Evolutionary conservation across 2,113 vertebrate genomes (phyloP), one percentile per base, ranked within the genome.

Genomic region (Pongo pygmaeus): DNA sequence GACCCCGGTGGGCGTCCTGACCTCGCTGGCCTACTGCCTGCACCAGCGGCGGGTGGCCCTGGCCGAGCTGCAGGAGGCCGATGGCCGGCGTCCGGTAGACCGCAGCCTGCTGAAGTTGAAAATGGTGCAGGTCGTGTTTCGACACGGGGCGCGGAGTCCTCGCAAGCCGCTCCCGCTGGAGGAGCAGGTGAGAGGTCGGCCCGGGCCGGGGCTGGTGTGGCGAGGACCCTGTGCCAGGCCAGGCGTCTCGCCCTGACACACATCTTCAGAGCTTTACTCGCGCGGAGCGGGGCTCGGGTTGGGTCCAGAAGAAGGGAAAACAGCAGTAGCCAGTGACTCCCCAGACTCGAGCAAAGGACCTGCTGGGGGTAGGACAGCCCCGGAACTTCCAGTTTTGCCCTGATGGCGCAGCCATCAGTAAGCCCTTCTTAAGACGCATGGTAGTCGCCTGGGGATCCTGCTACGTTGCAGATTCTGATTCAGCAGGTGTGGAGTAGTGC

Each of bases 141-240:
- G 99, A 69, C 99, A 99, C 27, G 99, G 99, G 0, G 99, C 99
- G 2, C 99, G 99, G 83, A 99, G 99, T 0, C 99, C 99, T 0
- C 99, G 99, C 14, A 99, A 99, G 96, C 98, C 98, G 0, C 99
- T 99, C 72, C 99, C 99, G 5, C 98, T 98, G 40, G 70, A 98
- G 32, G 95, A 98, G 84, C 99, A 99, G 99, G 99, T 99, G 97
- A 98, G 98, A 30, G 46, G 2, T 9, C 17, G 25, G 38, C 16
- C 32, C 1, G 8, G 46, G 11, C 57, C 2, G 8, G 46, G 48
- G 23, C 23, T 64, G 20, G 25, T n/a, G 91, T 59, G 43, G 40
- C n/a, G 6, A 70, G 75, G 69, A 35, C 61, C 1, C 22, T 17
- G 80, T 30, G 67, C 48, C 8, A 14, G 38, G n/a, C 16, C 17